phyloP scores from a whole-genome alignment of 1,140 invertebrate genomes.

The Zaprionus inermis region DNA sequence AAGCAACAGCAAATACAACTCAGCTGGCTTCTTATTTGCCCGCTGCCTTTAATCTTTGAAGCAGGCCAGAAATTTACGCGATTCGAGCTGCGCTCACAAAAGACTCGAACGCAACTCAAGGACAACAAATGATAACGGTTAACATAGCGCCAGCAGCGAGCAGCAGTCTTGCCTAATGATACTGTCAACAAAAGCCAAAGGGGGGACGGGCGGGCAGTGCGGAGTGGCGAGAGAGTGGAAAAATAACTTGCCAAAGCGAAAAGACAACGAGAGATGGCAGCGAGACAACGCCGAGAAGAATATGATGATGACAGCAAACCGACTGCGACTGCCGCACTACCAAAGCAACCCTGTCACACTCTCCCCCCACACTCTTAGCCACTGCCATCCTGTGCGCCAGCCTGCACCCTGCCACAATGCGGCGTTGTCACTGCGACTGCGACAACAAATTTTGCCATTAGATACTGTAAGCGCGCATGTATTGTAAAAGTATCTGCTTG shows the following conservation, averaged over 20 bases:
- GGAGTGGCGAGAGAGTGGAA: conserved; percentile 6
- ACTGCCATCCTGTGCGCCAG: not conserved
- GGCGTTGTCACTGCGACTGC: conserved; percentile 39
- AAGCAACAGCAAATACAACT: not conserved
- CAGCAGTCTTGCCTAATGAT: conserved; percentile 70
- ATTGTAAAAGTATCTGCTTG: conserved; percentile 51
- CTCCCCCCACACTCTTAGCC: not conserved
- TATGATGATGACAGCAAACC: conserved; percentile 77
- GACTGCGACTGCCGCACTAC: conserved; percentile 29
- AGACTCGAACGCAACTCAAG: conserved; percentile 65
- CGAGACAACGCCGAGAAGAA: conserved; percentile 40
- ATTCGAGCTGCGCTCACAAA: conserved; percentile 54
- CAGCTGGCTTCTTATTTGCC: conserved; percentile 37
- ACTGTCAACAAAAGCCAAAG: conserved; percentile 65
- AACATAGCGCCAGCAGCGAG: conserved; percentile 54
- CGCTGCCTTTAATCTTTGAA: conserved; percentile 60
- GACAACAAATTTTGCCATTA: conserved; percentile 75
- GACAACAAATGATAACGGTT: conserved; percentile 82
- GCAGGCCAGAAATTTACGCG: conserved; percentile 61
- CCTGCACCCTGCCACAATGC: conserved; percentile 2
- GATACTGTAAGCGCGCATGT: conserved; percentile 67
- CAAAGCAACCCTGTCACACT: conserved; percentile 7
- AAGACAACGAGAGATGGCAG: conserved; percentile 32
- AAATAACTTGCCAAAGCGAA: conserved; percentile 25
- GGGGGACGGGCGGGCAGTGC: conserved; percentile 1